A percentile compares a stretch with the other conserved stretches of the same genome.
Conservation (phyloP, 2,888 invertebrate species). For the Philonicus albiceps region DNA sequence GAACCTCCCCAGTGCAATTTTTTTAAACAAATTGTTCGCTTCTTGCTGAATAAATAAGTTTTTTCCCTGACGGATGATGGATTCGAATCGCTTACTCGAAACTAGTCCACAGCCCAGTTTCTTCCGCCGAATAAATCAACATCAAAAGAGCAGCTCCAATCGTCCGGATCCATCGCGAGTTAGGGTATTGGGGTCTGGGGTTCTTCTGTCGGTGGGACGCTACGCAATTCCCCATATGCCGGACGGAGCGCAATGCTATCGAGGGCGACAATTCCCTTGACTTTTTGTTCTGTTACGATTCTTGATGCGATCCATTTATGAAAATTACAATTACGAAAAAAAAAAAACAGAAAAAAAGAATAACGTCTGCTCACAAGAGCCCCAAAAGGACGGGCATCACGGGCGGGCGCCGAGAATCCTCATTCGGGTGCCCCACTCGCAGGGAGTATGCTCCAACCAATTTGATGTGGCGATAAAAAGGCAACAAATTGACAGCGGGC, state of each 20-base stretch:
- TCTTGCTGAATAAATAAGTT: constrained; percentile 4
- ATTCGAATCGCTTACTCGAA: background rate
- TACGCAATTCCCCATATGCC: background rate
- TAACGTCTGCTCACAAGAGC: background rate
- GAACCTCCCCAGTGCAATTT: background rate
- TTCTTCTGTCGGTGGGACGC: background rate
- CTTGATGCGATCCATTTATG: background rate
- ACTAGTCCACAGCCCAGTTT: background rate
- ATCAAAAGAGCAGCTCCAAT: background rate
- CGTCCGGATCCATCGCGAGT: background rate
- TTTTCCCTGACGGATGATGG: background rate
- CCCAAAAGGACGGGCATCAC: background rate
- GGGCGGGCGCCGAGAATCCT: constrained; percentile 1
- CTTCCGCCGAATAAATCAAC: background rate
- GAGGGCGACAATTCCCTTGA: background rate
- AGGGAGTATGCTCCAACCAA: background rate
- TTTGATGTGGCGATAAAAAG: constrained; percentile 25
- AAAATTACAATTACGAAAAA: background rate
- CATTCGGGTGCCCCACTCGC: background rate
- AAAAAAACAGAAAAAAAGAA: background rate
- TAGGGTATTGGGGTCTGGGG: background rate
- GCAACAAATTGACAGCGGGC: constrained; percentile 11
- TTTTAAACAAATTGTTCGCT: background rate
- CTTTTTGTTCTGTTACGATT: background rate
- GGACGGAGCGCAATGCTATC: background rate